Conservation (phyloP, 35 echinoderm and acorn worm species). For the Ptychodera flava region DNA sequence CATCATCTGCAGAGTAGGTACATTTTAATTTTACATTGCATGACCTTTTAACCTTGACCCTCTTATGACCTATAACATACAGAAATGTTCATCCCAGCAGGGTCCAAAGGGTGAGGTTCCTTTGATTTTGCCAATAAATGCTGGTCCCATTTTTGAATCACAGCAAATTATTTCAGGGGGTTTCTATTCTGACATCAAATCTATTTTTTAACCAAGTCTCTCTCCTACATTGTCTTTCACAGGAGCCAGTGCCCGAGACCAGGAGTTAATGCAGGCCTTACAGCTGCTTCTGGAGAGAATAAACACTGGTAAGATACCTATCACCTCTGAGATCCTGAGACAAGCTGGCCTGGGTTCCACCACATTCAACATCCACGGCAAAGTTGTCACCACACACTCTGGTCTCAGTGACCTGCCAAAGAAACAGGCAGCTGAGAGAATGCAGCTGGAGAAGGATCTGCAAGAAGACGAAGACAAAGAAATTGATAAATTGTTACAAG, state of each 20-base stretch:
- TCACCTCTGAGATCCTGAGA: conserved; percentile 85
- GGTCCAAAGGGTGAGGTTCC: too few species aligned
- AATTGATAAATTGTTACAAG: conserved; percentile 53
- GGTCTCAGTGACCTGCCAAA: conserved; percentile 63
- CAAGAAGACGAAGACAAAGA: conserved; percentile 76
- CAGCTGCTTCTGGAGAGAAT: conserved; percentile 73
- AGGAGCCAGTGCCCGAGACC: conserved; percentile 54
- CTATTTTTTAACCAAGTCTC: too few species aligned
- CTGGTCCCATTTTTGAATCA: too few species aligned
- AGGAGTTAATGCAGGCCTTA: conserved; percentile 87
- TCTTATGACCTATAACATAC: too few species aligned
- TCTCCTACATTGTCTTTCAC: too few species aligned
- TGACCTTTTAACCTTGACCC: too few species aligned
- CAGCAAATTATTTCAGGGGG: too few species aligned
- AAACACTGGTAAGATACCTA: conserved; percentile 81
- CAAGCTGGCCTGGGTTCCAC: conserved; percentile 31
- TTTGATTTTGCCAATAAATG: too few species aligned
- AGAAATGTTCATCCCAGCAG: too few species aligned
- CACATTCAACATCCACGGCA: conserved; percentile 2
- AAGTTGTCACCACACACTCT: conserved; percentile 42
- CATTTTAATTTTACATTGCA: too few species aligned
- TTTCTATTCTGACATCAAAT: too few species aligned
- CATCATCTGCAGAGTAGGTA: too few species aligned
- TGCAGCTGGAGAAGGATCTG: conserved; percentile 80
- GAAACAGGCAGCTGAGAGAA: conserved; percentile 64